phyloP scores from a whole-genome alignment of 2,888 invertebrate genomes.

The Nomada goodeniana region DNA sequence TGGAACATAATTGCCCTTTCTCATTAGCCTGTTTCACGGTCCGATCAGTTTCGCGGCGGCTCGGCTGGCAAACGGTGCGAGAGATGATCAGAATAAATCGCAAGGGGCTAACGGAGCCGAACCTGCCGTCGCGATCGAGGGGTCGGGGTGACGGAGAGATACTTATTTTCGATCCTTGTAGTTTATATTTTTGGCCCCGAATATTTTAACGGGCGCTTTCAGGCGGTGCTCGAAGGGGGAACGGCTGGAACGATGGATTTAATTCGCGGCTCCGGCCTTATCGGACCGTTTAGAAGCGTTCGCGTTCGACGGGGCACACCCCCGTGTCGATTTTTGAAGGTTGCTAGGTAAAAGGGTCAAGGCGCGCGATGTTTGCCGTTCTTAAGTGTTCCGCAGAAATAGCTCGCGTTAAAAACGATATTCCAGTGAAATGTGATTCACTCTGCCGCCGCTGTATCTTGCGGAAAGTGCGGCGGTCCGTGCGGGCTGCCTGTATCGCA shows the following conservation, averaged over 20 bases:
- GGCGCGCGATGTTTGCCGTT: background rate
- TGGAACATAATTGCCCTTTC: constrained; percentile 66
- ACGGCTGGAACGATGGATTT: background rate
- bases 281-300: constrained; percentile 16
- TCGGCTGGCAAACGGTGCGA: constrained; percentile 44
- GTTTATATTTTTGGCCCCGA: constrained; percentile 30
- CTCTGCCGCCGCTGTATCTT: too few relatives aligned
- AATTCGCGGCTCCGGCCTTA: background rate
- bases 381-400: constrained; percentile 31
- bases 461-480: too few relatives aligned
- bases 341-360: constrained; percentile 14
- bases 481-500: too few relatives aligned
- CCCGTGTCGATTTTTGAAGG: constrained; percentile 3
- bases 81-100: constrained; percentile 53
- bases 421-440: background rate
- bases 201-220: constrained; percentile 19
- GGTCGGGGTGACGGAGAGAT: background rate
- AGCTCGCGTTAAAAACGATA: background rate
- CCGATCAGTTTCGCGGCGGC: constrained; percentile 43
- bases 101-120: constrained; percentile 15
- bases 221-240: background rate
- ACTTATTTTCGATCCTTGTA: constrained; percentile 29
- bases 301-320: background rate
- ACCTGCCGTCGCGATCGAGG: background rate
- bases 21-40: constrained; percentile 67